Percentiles rank a stretch among this genome's conserved stretches.
phyloP scores from a whole-genome alignment of 2,888 invertebrate species.

The Lepidochrysops patricia region DNA sequence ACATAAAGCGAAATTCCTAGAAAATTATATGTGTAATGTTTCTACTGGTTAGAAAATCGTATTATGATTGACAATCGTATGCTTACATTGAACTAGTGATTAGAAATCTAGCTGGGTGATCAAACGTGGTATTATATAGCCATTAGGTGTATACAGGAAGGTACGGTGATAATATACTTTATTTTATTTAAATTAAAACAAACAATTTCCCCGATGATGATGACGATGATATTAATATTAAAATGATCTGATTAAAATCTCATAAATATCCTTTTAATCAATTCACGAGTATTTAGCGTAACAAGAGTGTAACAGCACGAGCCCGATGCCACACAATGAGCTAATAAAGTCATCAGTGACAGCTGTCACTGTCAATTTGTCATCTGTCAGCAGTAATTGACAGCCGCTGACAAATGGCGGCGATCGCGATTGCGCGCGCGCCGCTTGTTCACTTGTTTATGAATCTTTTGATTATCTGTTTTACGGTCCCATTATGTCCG shows the following conservation, averaged over 20 bases:
- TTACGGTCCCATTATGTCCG: constrained; percentile 16
- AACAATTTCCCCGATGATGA: no score
- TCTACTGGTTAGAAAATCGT: not conserved
- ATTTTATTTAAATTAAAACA: no score
- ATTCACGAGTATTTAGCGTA: not conserved
- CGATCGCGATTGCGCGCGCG: constrained; percentile 36
- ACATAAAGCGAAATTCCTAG: not conserved
- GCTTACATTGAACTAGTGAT: no score
- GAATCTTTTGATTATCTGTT: constrained; percentile 33
- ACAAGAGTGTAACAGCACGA: not conserved
- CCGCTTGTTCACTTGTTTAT: constrained; percentile 39
- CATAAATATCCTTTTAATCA: not conserved
- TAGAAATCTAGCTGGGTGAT: no score
- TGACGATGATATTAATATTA: no score
- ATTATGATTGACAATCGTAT: not conserved
- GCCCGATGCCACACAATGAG: constrained; percentile 17
- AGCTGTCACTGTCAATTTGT: constrained; percentile 39
- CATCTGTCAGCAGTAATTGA: constrained; percentile 37
- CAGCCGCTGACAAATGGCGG: constrained; percentile 40
- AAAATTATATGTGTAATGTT: not conserved
- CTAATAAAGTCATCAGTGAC: constrained; percentile 28
- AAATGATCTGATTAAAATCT: no score
- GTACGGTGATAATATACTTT: no score
- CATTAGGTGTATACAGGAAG: no score
- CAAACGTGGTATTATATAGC: no score